Percentiles rank a stretch among this genome's conserved stretches.
These are phyloP conservation scores for Stegastes partitus DNA, from an alignment of 2,113 vertebrate genomes.

Conservation along the genomic window DNA sequence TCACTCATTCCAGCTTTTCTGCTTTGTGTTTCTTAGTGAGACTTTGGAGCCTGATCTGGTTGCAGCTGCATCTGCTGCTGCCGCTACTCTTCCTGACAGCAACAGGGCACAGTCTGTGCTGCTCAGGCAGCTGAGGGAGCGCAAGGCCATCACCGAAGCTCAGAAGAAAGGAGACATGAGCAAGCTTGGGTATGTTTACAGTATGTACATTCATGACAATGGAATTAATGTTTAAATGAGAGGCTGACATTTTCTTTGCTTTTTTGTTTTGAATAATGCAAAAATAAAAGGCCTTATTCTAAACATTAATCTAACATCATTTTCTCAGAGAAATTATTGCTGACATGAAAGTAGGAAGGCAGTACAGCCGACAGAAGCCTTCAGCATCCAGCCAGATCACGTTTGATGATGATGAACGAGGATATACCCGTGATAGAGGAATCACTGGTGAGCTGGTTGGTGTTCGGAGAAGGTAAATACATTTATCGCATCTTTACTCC, in stretches of 20 bases:
- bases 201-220: neutral
- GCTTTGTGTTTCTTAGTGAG: constrained; percentile 54
- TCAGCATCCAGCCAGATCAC: constrained; percentile 78
- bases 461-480: constrained; percentile 77
- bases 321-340: constrained; percentile 87
- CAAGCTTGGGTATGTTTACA: constrained; percentile 84
- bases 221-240: neutral
- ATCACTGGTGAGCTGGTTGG: constrained; percentile 45
- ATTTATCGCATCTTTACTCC: neutral
- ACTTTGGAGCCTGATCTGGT: constrained; percentile 86
- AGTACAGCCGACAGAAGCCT: constrained; percentile 18
- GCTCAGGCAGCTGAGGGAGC: constrained; percentile 87
- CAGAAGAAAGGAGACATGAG: constrained; percentile 78
- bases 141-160: constrained; percentile 82
- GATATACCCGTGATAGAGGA: constrained; percentile 51
- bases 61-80: constrained; percentile 89
- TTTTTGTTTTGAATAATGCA: neutral
- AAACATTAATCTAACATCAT: neutral
- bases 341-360: constrained; percentile 89
- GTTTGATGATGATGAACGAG: constrained; percentile 87
- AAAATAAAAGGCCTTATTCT: neutral
- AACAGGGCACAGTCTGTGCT: constrained; percentile 88
- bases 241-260: fast-evolving
- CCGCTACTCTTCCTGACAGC: constrained; percentile 87
- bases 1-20: neutral